Base-by-base conservation (phyloP, 2,797 vertebrate genomes). In the Hirundo rustica region DNA sequence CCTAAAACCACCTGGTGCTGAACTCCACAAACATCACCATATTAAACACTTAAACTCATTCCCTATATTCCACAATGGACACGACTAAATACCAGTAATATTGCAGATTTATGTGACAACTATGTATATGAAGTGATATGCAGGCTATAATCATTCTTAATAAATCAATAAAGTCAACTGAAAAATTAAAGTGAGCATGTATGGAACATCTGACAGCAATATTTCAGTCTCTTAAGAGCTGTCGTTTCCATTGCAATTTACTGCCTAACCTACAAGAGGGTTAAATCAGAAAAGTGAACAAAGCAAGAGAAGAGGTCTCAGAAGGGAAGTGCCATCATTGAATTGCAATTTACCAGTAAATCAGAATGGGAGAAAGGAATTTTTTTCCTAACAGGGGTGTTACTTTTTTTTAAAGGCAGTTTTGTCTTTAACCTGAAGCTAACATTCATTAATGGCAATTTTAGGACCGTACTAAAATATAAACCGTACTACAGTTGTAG, bases 121-220 rank as follows among this genome's bases (percentile, higher is more conserved):
- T 96, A 95, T 92, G 62, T 82, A 74, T 90, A 96, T 89, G 93
- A 88, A 92, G 85, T 45, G 70, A 92, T 93, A 88, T 47, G 29
- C 91, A 94, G 70, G 87, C 88, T 91, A 91, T 92, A 95, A 91
- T 96, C 68, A 95, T 95, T 96, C 75, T 97, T 93, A 96, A 94
- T 95, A 93, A 92, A 91, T 94, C 92, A 97, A 92, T 96, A 97
- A 93, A 92, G 62, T 82, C 65, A 96, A 96, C 96, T 95, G 95
- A 95, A 97, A 96, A 96, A 97, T 96, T 91, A 94, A 97, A 97
- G 68, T 94, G 87, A 89, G 96, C 86, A 95, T 95, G 44, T 76
- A 93, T 81, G 67, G 92, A 90, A 73, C 75, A 73, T 93, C 72
- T 95, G 77, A 94, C 84, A 89, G 77, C 81, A 93, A 93, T 62